Percentiles rank a stretch among this genome's conserved stretches.
Conservation (phyloP, 2,797 vertebrate genomes). For the Cyprinodon diabolis region DNA sequence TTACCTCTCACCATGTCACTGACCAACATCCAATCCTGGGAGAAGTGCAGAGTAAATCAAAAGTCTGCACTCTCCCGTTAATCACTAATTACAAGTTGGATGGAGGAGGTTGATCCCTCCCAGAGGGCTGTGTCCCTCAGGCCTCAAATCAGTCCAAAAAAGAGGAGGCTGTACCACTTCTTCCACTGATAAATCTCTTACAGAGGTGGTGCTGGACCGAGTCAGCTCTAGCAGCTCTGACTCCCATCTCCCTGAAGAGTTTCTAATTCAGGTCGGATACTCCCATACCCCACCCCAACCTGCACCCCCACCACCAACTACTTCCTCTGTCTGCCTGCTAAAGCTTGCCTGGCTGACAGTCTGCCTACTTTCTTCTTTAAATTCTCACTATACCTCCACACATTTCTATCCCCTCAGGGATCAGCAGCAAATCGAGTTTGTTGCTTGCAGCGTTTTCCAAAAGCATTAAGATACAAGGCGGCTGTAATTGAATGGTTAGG, state of each 20-base stretch:
- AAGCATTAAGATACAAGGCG: constrained; percentile 71
- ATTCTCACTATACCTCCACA: constrained; percentile 56
- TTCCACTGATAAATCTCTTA: constrained; percentile 66
- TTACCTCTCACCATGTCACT: constrained; percentile 63
- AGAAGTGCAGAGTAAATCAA: constrained; percentile 68
- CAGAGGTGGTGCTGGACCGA: constrained; percentile 51
- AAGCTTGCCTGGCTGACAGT: constrained; percentile 29
- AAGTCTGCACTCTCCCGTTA: constrained; percentile 64
- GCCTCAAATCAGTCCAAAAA: constrained; percentile 60
- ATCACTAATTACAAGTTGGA: constrained; percentile 76
- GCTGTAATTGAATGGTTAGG: constrained; percentile 79
- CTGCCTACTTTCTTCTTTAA: constrained; percentile 53
- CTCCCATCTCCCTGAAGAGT: constrained; percentile 55
- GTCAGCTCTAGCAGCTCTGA: constrained; percentile 43
- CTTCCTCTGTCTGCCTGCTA: constrained; percentile 29
- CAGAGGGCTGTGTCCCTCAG: constrained; percentile 39
- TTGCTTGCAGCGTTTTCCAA: constrained; percentile 59
- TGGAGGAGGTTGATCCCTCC: constrained; percentile 68
- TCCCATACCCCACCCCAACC: constrained; percentile 2
- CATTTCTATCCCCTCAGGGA: constrained; percentile 55
- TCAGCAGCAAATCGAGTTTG: constrained; percentile 67
- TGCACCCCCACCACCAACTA: background rate
- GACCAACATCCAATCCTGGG: constrained; percentile 60
- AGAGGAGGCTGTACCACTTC: constrained; percentile 64
- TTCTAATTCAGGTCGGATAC: constrained; percentile 60